Conservation (phyloP, 2,797 vertebrate genomes). For the Esox lucius region DNA sequence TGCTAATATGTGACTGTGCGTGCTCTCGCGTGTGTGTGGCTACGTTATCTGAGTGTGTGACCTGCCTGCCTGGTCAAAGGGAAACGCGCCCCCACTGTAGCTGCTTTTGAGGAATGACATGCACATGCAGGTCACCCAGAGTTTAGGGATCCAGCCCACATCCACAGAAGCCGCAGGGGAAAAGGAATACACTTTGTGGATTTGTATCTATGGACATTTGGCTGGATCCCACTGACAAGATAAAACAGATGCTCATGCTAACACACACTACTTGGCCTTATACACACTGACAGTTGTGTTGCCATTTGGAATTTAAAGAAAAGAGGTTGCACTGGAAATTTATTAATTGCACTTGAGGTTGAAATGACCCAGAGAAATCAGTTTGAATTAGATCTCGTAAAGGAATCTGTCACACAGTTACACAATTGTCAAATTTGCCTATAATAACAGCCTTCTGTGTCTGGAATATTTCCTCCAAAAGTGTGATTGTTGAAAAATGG, state of each 20-base stretch:
- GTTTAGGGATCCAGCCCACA: constrained; percentile 9
- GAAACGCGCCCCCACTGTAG: neutral
- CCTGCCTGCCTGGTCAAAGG: constrained; percentile 29
- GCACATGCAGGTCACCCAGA: constrained; percentile 12
- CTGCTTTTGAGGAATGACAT: neutral
- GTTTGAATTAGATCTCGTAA: neutral
- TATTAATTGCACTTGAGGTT: neutral
- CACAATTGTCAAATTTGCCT: neutral
- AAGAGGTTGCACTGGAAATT: constrained; percentile 5
- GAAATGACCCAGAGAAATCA: neutral
- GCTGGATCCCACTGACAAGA: neutral
- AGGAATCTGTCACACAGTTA: neutral
- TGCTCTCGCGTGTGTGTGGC: constrained; percentile 2
- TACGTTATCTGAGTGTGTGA: constrained; percentile 41
- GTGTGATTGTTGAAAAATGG: too few species aligned
- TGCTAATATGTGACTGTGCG: constrained; percentile 2
- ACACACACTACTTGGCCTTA: constrained; percentile 38
- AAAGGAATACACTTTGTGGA: neutral
- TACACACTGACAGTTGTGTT: constrained; percentile 37
- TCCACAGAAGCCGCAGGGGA: neutral
- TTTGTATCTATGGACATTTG: neutral
- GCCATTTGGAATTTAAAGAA: constrained; percentile 29
- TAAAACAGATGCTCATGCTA: constrained; percentile 47
- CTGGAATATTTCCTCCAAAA: too few species aligned
- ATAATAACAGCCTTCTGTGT: too few species aligned